Base-by-base conservation (phyloP, 2,797 vertebrate species). In the Zenarchopterus dispar region DNA sequence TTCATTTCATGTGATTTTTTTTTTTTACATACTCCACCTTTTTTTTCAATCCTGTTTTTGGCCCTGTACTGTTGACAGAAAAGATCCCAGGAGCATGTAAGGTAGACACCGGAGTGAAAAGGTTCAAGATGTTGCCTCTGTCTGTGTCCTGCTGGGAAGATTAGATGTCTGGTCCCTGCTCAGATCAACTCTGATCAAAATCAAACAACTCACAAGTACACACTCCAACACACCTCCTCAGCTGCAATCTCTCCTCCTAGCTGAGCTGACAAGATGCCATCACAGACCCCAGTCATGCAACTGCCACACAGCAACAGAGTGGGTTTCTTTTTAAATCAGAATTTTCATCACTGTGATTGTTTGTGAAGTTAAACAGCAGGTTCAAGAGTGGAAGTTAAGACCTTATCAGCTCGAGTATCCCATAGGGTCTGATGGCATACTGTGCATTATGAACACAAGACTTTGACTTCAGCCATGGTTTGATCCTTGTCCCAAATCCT, bases 401-500 rank as follows among this genome's bases (percentile, higher is more conserved):
- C 82, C 80, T 83, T 84, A 88, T 88, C 86, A 59, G 80, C 62
- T 43, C 23, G 0, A 31, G 71, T 33, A 10, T 81, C 74, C 72
- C 62, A 48, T 53, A 59, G 63, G 70, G 70, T 80, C 78, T 16
- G 17, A 62, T 26, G 52, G 71, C 84, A 84, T 63, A 81, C 78
- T 67, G 84, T 64, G 83, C 82, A 77, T 87, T 83, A 80, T 82
- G 75, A 90, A 83, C 86, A 86, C 81, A 81, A 79, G 83, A 87
- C 82, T 89, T 82, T 77, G 77, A 82, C 81, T 82, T 71, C 72
- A 87, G 84, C 77, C 70, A 17, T 13, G 47, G 60, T 75, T 76
- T 89, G 86, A 92, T 92, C 86, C 83, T 83, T 88, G 84, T 88
- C 83, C 88, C 58, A 89, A 88, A 87, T 88, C 85, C 86, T 81